Percentiles rank a stretch among this genome's conserved stretches.
These are phyloP conservation scores for Heteromurus nitidus DNA, from an alignment of 2,888 invertebrate genomes.

Conservation along the genomic window DNA sequence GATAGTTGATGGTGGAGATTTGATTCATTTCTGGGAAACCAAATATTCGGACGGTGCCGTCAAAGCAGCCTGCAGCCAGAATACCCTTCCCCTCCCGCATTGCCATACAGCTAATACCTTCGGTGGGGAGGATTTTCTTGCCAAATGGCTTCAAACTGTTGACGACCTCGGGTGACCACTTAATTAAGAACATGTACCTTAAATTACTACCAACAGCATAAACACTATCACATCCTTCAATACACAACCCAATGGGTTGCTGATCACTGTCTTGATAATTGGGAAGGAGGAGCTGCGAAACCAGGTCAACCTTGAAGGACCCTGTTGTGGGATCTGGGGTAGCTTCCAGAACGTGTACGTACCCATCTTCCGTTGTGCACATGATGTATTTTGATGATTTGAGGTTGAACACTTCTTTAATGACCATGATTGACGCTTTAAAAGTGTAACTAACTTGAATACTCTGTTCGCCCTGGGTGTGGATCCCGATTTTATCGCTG, in stretches of 20 bases:
- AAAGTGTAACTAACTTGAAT: constrained; percentile 21
- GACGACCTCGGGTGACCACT: constrained; percentile 12
- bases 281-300: constrained; percentile 37
- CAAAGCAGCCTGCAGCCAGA: constrained; percentile 46
- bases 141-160: constrained; percentile 24
- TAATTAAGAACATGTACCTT: constrained; percentile 30
- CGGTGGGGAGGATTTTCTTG: constrained; percentile 51
- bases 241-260: constrained; percentile 38
- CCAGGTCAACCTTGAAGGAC: background rate
- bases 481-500: constrained; percentile 28
- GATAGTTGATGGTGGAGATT: constrained; percentile 36
- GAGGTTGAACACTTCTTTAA: constrained; percentile 35
- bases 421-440: constrained; percentile 9
- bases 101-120: constrained; percentile 47
- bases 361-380: constrained; percentile 37
- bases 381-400: background rate
- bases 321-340: background rate
- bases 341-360: constrained; percentile 22
- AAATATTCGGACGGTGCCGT: constrained; percentile 42
- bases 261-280: constrained; percentile 4
- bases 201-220: constrained; percentile 39
- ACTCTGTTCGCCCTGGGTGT: background rate
- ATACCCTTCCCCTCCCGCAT: constrained; percentile 16
- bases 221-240: constrained; percentile 26
- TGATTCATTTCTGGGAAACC: constrained; percentile 53